phyloP scores from a whole-genome alignment of 2,888 invertebrate genomes.

The Calameuta pallipes region DNA sequence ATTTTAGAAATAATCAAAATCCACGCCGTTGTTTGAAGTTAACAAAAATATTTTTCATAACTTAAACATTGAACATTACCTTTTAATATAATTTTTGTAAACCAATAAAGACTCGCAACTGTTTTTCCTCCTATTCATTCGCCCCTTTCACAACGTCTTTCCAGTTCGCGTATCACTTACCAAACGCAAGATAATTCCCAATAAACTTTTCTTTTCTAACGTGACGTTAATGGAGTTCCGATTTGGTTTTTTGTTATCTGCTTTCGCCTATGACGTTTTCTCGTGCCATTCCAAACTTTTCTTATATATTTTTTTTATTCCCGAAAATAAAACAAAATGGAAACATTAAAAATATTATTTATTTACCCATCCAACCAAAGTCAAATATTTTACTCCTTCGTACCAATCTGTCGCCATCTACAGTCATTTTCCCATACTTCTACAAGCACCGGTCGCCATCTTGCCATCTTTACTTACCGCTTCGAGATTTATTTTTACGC shows the following conservation, averaged over 20 bases:
- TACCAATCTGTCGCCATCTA: background rate
- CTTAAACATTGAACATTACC: constrained; percentile 32
- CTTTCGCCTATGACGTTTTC: background rate
- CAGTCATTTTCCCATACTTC: background rate
- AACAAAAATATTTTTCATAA: background rate
- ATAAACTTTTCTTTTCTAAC: constrained; percentile 36
- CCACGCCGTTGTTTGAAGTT: background rate
- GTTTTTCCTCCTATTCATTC: constrained; percentile 28
- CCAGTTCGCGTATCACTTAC: constrained; percentile 36
- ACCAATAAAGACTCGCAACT: background rate
- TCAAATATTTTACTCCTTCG: background rate
- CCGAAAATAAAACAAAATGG: too few relatives aligned
- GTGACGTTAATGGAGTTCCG: constrained; percentile 34
- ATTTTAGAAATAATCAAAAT: background rate
- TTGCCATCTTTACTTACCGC: background rate
- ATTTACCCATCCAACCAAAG: too few relatives aligned
- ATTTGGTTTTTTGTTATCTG: constrained; percentile 16
- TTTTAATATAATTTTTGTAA: constrained; percentile 42
- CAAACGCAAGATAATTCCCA: constrained; percentile 35
- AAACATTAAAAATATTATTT: too few relatives aligned
- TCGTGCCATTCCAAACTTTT: background rate
- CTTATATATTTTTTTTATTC: too few relatives aligned
- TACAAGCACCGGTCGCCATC: background rate
- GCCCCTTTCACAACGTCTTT: constrained; percentile 36
- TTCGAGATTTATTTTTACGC: background rate